phyloP scores from a whole-genome alignment of 2,113 vertebrate genomes.

The Passer domesticus region DNA sequence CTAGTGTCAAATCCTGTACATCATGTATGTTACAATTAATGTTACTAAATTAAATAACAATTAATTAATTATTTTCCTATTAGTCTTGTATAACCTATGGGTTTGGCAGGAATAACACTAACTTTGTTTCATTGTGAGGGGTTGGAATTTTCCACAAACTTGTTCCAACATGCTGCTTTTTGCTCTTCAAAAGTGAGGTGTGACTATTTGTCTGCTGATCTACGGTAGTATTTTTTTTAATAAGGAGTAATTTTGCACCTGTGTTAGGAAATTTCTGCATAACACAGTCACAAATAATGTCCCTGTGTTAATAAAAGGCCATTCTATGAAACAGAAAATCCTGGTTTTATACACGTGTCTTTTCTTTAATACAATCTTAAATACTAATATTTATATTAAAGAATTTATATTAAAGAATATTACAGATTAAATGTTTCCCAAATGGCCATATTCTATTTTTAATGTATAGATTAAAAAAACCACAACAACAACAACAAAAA shows the following conservation, averaged over 20 bases:
- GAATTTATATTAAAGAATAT: background rate
- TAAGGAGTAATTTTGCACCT: background rate
- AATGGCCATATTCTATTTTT: background rate
- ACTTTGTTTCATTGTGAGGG: background rate
- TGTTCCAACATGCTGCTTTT: background rate
- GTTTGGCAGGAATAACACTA: background rate
- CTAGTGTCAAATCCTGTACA: background rate
- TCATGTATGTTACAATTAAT: background rate
- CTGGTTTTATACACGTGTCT: background rate
- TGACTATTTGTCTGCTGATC: background rate
- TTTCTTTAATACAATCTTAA: background rate
- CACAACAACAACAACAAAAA: background rate
- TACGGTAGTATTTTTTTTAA: background rate
- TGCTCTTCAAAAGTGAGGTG: background rate
- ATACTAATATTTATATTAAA: background rate
- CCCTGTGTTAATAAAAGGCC: background rate
- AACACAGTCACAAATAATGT: background rate
- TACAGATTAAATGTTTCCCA: background rate
- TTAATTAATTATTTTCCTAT: conserved; percentile 17
- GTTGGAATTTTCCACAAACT: background rate
- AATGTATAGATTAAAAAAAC: background rate
- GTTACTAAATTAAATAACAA: background rate
- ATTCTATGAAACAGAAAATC: background rate
- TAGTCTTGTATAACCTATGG: background rate
- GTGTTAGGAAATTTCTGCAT: background rate